Evolutionary conservation across 2,888 invertebrate species (phyloP), one percentile per base, ranked within the genome.

Genomic region (Microdon myrmicae): DNA sequence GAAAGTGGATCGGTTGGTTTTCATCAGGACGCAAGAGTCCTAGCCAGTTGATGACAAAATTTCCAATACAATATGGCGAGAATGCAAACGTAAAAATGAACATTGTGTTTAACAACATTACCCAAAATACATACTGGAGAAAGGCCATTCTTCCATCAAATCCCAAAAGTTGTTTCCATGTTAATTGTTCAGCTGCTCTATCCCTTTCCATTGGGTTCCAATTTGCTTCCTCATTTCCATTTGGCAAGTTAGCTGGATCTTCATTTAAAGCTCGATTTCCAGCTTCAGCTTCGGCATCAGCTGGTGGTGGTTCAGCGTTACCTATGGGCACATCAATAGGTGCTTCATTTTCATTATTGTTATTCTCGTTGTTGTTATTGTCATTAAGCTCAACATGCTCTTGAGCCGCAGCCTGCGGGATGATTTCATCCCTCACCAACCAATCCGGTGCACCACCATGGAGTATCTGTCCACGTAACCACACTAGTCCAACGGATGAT

Each of bases 121-220:
- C 96, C 98, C 98, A 99, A 77, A 99, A 97, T 0, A 99, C 97
- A 82, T 99, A 98, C 78, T 99, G 98, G 44, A 99, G 81, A 76
- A 99, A 99, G 35, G 96, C 91, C 72, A 98, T 85, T 0, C 97
- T 97, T 0, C 98, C 98, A 80, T 99, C 98, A 6, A 99, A 81
- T 0, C 98, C 98, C 1, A 99, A 83, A 4, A 99, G 82, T 68
- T 96, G 86, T 76, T 99, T 98, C 99, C 99, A 99, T 0, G 98
- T 99, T 16, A 99, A 82, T 78, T 99, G 99, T 75, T 97, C 99
- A 7, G 94, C 95, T 0, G 96, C 96, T 67, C 96, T 84, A 75
- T 98, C 97, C 96, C 96, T 98, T 75, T 97, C 97, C 86, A 97
- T 94, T 0, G 96, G 96, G 80, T 97, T 97, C 96, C 97, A 97